A percentile compares a stretch with the other conserved stretches of the same genome.
Evolutionary conservation across 2,797 vertebrate genomes (phyloP).

Genomic region (Chrosomus eos): DNA sequence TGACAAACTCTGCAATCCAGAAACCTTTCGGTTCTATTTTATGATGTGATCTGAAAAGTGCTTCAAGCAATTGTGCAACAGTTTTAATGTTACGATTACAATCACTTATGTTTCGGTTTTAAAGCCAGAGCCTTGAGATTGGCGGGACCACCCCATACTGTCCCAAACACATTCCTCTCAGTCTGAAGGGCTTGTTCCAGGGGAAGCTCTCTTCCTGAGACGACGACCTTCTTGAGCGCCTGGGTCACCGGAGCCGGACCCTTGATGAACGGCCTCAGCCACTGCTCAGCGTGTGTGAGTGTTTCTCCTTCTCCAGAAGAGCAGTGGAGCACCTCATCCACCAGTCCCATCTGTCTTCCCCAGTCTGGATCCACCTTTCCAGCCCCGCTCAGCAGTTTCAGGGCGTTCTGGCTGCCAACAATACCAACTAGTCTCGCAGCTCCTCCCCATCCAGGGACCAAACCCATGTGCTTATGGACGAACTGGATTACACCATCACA

Average conservation of each 20-base stretch:
- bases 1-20: background rate
- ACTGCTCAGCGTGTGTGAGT: constrained; percentile 77
- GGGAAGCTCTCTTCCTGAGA: constrained; percentile 84
- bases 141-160: constrained; percentile 89
- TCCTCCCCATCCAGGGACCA: constrained; percentile 96
- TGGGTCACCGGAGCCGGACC: constrained; percentile 82
- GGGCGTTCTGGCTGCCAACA: constrained; percentile 81
- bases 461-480: constrained; percentile 95
- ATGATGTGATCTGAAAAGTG: background rate
- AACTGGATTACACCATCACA: constrained; percentile 89
- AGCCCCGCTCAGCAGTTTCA: constrained; percentile 84
- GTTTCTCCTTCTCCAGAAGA: constrained; percentile 50
- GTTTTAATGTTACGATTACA: background rate
- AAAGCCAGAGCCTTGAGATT: constrained; percentile 86
- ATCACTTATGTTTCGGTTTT: constrained; percentile 85
- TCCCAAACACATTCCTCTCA: constrained; percentile 89
- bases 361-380: constrained; percentile 75
- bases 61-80: background rate
- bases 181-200: constrained; percentile 84
- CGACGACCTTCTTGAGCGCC: constrained; percentile 86
- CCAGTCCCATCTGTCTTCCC: constrained; percentile 81
- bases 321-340: constrained; percentile 75
- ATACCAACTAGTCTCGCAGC: constrained; percentile 82
- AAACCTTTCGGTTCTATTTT: background rate
- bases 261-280: constrained; percentile 80